These are phyloP conservation scores for Micromys minutus DNA, from an alignment of 2,113 vertebrate genomes.

Conservation along the genomic window DNA sequence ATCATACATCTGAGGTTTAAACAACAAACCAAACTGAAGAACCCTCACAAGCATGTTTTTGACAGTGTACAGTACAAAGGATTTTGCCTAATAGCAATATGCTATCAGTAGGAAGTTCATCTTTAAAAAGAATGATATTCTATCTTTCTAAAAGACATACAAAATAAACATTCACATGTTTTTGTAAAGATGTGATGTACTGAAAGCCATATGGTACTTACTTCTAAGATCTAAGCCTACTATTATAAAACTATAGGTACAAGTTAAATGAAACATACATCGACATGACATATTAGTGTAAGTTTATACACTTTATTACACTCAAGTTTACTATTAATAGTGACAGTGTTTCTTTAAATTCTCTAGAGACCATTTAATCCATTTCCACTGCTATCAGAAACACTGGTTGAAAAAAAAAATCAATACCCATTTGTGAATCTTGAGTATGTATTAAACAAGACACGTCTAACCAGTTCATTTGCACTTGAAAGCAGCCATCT, in stretches of 20 bases:
- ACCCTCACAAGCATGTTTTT: slow-evolving; percentile 51
- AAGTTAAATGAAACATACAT: slow-evolving; percentile 82
- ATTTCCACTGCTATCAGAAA: slow-evolving; percentile 98
- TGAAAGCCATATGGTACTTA: slow-evolving; percentile 56
- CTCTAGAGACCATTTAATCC: slow-evolving; percentile 99
- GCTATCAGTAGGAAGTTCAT: slow-evolving; percentile 41
- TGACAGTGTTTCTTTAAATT: slow-evolving; percentile 99
- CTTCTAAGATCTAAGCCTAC: slow-evolving; percentile 59
- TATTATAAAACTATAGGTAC: slow-evolving; percentile 65
- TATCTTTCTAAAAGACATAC: slow-evolving; percentile 45
- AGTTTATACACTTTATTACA: slow-evolving; percentile 93
- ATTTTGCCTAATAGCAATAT: slow-evolving; percentile 14
- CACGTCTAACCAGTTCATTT: slow-evolving; percentile 99
- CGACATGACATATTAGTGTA: slow-evolving; percentile 91
- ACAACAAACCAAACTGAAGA: slow-evolving; percentile 64
- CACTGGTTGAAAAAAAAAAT: slow-evolving; percentile 97
- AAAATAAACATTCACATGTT: background rate
- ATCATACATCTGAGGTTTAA: slow-evolving; percentile 67
- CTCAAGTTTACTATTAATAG: slow-evolving; percentile 96
- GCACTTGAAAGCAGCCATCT: slow-evolving; percentile 99
- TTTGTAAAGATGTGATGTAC: slow-evolving; percentile 53
- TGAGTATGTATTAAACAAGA: slow-evolving; percentile 99
- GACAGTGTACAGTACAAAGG: slow-evolving; percentile 57
- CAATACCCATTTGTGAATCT: slow-evolving; percentile 99
- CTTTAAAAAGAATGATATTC: slow-evolving; percentile 55